phyloP scores from a whole-genome alignment of 2,888 invertebrate species.

The Priocnemis perturbator region DNA sequence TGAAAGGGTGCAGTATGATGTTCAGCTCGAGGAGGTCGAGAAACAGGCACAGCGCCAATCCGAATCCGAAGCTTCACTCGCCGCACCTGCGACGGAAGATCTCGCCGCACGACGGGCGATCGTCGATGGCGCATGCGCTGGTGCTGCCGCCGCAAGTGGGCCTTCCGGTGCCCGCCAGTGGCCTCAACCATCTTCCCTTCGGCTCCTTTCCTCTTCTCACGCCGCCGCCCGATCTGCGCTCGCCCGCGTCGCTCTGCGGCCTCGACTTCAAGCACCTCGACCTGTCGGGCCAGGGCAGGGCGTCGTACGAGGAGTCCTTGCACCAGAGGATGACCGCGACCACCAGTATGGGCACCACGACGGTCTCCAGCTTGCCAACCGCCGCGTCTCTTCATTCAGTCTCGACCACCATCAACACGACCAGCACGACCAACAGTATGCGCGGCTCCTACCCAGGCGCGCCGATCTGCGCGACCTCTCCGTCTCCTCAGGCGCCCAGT shows the following conservation, averaged over 20 bases:
- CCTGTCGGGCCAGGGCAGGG: slow-evolving; percentile 73
- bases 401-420: slow-evolving; percentile 1
- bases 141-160: slow-evolving; percentile 85
- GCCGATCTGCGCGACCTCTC: slow-evolving; percentile 36
- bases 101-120: slow-evolving; percentile 94
- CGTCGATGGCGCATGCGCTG: slow-evolving; percentile 89
- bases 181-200: slow-evolving; percentile 85
- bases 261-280: slow-evolving; percentile 83
- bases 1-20: slow-evolving; percentile 99
- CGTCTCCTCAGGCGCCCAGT: slow-evolving; percentile 63
- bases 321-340: slow-evolving; percentile 79
- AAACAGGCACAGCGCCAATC: slow-evolving; percentile 98
- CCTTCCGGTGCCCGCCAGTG: slow-evolving; percentile 80
- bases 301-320: slow-evolving; percentile 75
- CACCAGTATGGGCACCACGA: slow-evolving; percentile 68
- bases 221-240: slow-evolving; percentile 82
- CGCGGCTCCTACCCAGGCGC: slow-evolving; percentile 59
- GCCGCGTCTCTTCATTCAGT: not conserved
- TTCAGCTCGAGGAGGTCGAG: slow-evolving; percentile 97
- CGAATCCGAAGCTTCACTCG: slow-evolving; percentile 98
- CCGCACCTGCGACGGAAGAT: slow-evolving; percentile 95
- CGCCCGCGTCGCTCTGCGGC: slow-evolving; percentile 77
- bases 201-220: slow-evolving; percentile 87
- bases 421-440: slow-evolving; percentile 76
- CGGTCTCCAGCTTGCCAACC: slow-evolving; percentile 6